Evolutionary conservation across 1,140 invertebrate species (phyloP), one percentile per base, ranked within the genome.

Genomic region (Polypedilum pembai): DNA sequence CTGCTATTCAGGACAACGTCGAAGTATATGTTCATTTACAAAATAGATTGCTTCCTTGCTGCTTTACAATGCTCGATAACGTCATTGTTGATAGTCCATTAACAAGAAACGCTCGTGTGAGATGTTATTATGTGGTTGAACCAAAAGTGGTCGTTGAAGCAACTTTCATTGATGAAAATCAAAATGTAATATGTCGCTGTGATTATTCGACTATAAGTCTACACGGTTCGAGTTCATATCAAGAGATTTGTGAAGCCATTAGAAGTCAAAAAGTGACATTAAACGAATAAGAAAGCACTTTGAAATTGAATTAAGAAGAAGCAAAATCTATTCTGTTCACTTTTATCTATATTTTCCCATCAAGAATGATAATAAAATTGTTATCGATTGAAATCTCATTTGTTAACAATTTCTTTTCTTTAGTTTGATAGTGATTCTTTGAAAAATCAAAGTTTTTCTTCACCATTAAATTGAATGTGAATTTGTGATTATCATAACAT

Each of bases 71-170:
- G 20, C 5, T 18, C 17, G 8, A n/a, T 20, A 18, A 69, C 5
- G 65, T 69, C 65, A 69, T 69, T 69, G 18, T 21, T 20, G 20
- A 69, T 20, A 20, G 65, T 69, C 65, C 65, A 20, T 18, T 69
- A 69, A 20, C 65, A 18, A 21, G 4, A 18, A 18, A 21, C 15
- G 15, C n/a, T 21, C 65, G 65, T 8, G 20, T 10, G 15, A n/a
- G 65, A 69, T 69, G 65, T 10, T 69, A 69, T 69, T 69, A 69
- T 18, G 15, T 21, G 45, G 45, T 56, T n/a, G n/a, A n/a, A 4
- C 45, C 45, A 56, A n/a, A 12, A 12, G 45, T 15, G 12, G 45
- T 56, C 45, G n/a, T n/a, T 56, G 45, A 56, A n/a, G n/a, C n/a
- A n/a, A 56, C 45, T n/a, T 56, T 56, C 45, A 56, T 56, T 12